phyloP scores from a whole-genome alignment of 2,797 vertebrate genomes.

The Sebastes steindachneri region DNA sequence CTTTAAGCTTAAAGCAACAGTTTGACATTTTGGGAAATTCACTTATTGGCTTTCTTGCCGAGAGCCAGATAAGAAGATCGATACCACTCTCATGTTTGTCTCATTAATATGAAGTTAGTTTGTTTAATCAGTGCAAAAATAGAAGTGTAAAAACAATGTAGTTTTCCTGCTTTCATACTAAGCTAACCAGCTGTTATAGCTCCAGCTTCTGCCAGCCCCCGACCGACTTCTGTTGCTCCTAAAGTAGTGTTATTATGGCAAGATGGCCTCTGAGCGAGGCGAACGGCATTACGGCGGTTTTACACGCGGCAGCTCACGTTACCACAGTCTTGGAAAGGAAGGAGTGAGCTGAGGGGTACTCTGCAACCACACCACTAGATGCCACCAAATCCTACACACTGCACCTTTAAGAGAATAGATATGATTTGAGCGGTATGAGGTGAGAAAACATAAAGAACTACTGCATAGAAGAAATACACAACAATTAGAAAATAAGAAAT shows the following conservation, averaged over 20 bases:
- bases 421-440: background rate
- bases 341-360: background rate
- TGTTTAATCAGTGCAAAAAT: no score
- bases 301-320: background rate
- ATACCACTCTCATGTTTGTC: rapidly evolving
- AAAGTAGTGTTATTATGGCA: no score
- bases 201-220: background rate
- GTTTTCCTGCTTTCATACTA: no score
- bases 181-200: no score
- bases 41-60: background rate
- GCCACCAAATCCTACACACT: background rate
- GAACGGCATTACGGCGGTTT: background rate
- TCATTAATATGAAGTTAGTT: background rate
- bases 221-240: no score
- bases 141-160: no score
- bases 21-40: background rate
- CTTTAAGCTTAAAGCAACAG: background rate
- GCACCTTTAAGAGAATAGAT: background rate
- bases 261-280: no score
- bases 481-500: background rate
- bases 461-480: background rate
- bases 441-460: background rate
- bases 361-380: background rate
- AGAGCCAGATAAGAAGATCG: background rate
- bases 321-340: background rate